Evolutionary conservation across 2,113 vertebrate genomes (phyloP).

Genomic region (Chauna torquata): DNA sequence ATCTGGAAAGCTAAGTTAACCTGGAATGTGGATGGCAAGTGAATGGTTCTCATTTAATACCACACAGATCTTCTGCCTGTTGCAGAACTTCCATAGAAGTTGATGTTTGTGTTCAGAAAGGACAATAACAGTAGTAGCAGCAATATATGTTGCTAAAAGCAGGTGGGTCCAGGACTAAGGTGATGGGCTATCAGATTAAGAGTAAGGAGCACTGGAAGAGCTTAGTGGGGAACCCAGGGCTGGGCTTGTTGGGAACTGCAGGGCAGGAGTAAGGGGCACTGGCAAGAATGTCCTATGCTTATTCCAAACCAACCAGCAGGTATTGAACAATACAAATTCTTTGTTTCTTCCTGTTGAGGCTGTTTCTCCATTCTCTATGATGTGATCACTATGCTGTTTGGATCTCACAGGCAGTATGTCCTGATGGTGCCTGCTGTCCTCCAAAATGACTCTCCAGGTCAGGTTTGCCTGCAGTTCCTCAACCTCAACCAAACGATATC

Average conservation of each 20-base stretch:
- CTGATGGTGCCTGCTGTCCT: slow-evolving; percentile 68
- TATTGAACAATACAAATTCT: neutral
- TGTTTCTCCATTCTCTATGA: neutral
- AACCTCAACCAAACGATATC: slow-evolving; percentile 39
- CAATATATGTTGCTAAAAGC: neutral
- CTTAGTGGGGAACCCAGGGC: neutral
- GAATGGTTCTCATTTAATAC: neutral
- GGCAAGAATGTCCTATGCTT: neutral
- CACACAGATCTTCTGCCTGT: neutral
- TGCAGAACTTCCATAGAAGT: neutral
- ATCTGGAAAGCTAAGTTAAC: neutral
- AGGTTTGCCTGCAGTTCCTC: slow-evolving; percentile 61
- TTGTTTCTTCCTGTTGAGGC: neutral
- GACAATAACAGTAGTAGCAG: neutral
- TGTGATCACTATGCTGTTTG: neutral
- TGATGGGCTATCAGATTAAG: neutral
- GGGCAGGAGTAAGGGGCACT: neutral
- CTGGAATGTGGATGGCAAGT: neutral
- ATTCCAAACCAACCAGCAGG: neutral
- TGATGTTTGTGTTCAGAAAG: neutral
- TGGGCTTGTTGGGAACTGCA: neutral
- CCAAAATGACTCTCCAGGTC: slow-evolving; percentile 31
- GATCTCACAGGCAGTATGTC: slow-evolving; percentile 62
- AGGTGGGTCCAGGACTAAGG: neutral
- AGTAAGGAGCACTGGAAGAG: neutral